phyloP scores from a whole-genome alignment of 2,113 vertebrate genomes.

The Onychostoma macrolepis region DNA sequence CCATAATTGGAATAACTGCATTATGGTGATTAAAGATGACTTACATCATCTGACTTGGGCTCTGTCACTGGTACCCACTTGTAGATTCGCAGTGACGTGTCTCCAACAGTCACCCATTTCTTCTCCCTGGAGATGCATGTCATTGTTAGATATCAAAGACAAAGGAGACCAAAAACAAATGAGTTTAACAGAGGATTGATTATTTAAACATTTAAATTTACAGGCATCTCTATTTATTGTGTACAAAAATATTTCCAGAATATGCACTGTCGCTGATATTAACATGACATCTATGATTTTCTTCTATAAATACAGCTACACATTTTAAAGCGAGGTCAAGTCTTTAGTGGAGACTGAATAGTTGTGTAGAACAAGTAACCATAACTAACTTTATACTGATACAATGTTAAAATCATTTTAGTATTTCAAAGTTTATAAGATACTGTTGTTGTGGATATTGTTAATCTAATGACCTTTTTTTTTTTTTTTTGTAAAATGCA shows the following conservation, averaged over 20 bases:
- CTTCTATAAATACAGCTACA: neutral
- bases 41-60: constrained; percentile 89
- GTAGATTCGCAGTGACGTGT: constrained; percentile 90
- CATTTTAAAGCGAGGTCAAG: neutral
- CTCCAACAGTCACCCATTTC: constrained; percentile 92
- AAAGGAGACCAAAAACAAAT: neutral
- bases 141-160: neutral
- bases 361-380: neutral
- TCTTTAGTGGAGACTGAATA: neutral
- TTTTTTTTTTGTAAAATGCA: neutral
- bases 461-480: neutral
- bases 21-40: constrained; percentile 57
- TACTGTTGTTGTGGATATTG: neutral
- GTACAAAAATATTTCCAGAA: neutral
- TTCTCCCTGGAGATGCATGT: constrained; percentile 81
- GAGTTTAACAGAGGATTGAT: neutral
- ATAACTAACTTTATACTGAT: neutral
- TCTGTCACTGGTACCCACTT: constrained; percentile 92
- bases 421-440: neutral
- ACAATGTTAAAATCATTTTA: neutral
- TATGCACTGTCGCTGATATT: neutral
- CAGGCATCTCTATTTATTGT: neutral
- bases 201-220: neutral
- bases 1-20: neutral
- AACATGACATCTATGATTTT: neutral